phyloP scores from a whole-genome alignment of 2,113 vertebrate species.

The Okapia johnstoni region DNA sequence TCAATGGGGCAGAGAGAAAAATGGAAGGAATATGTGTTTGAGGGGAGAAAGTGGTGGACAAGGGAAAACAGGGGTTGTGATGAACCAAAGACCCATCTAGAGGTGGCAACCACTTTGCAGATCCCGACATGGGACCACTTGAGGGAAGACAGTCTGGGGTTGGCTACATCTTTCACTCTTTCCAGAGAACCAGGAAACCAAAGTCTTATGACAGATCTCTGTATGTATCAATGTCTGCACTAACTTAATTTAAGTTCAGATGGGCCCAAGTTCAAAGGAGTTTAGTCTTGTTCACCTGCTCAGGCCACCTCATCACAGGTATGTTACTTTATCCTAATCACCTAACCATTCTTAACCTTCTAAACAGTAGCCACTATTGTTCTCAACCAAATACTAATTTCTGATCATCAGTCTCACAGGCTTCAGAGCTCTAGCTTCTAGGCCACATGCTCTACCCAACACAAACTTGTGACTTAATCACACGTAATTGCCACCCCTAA shows the following conservation, averaged over 20 bases:
- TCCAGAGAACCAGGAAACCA: neutral
- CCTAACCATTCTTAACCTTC: neutral
- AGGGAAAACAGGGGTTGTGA: accelerated
- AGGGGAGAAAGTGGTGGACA: neutral
- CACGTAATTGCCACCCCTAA: neutral
- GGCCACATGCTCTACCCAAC: neutral
- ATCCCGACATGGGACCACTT: neutral
- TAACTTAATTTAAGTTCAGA: neutral
- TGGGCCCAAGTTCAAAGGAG: neutral
- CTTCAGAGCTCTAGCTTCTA: neutral
- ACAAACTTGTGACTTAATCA: neutral
- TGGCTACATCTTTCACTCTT: neutral
- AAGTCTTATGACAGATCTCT: neutral
- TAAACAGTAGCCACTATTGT: neutral
- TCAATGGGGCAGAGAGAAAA: neutral
- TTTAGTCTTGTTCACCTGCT: neutral
- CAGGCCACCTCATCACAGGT: neutral
- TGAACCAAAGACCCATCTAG: neutral
- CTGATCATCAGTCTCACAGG: neutral
- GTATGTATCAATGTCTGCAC: neutral
- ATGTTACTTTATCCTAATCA: neutral
- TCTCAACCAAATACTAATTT: neutral
- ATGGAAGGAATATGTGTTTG: no score
- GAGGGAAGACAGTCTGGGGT: neutral
- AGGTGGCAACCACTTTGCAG: neutral